A percentile compares a stretch with the other conserved stretches of the same genome.
Evolutionary conservation across 2,888 invertebrate species (phyloP).

Genomic region (Lycocerus yunnanus): DNA sequence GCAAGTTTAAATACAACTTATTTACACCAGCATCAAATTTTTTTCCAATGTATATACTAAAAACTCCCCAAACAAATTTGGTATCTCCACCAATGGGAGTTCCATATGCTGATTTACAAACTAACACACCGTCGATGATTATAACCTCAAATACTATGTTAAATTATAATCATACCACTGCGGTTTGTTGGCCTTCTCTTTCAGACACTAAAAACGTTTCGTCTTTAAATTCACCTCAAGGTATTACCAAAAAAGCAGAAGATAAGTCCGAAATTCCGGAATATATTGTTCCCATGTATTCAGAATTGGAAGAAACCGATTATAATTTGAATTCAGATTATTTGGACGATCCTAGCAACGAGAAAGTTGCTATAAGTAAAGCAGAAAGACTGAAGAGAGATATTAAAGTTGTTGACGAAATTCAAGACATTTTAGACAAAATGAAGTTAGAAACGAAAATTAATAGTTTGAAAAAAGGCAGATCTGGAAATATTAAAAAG

Average conservation of each 20-base stretch:
- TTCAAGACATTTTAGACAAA: slow-evolving; percentile 32
- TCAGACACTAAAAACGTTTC: background rate
- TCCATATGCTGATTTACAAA: background rate
- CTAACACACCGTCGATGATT: background rate
- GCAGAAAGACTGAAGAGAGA: slow-evolving; percentile 35
- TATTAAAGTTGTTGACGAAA: slow-evolving; percentile 34
- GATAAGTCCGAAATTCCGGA: background rate
- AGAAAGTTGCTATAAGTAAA: background rate
- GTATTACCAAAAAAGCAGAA: background rate
- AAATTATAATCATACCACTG: background rate
- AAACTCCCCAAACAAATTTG: background rate
- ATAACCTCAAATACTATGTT: background rate
- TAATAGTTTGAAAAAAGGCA: background rate
- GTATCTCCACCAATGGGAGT: background rate
- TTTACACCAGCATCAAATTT: background rate
- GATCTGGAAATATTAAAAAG: background rate
- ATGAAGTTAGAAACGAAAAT: slow-evolving; percentile 20
- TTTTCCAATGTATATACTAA: background rate
- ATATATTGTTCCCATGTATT: background rate
- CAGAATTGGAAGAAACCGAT: background rate
- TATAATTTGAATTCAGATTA: background rate
- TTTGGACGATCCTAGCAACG: background rate
- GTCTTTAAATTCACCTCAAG: background rate
- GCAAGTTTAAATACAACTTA: background rate
- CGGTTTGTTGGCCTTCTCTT: background rate